A percentile compares a stretch with the other conserved stretches of the same genome.
Evolutionary conservation across 2,888 invertebrate species (phyloP).

Genomic region (Eulithis prunata): DNA sequence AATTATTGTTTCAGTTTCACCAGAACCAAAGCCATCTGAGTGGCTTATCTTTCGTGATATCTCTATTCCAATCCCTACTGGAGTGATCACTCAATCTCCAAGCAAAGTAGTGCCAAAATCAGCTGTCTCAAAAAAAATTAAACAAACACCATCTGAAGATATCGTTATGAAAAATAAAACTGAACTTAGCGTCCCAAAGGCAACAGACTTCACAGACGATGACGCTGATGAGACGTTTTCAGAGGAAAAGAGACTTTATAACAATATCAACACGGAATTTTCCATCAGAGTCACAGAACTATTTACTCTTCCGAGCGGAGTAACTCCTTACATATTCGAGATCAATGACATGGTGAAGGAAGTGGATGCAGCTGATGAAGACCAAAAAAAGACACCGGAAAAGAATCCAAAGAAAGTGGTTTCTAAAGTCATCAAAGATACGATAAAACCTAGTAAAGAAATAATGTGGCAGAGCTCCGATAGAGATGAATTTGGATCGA

Average conservation of each 20-base stretch:
- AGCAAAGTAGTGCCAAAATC: slow-evolving; percentile 53
- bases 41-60: slow-evolving; percentile 60
- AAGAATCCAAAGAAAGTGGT: slow-evolving; percentile 52
- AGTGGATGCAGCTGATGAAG: slow-evolving; percentile 53
- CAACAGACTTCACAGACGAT: slow-evolving; percentile 19
- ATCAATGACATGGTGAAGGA: slow-evolving; percentile 60
- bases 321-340: slow-evolving; percentile 59
- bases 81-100: slow-evolving; percentile 39
- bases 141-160: slow-evolving; percentile 47
- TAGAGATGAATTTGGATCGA: slow-evolving; percentile 47
- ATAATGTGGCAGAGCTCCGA: slow-evolving; percentile 50
- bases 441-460: slow-evolving; percentile 58
- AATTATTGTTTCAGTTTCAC: slow-evolving; percentile 32
- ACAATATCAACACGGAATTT: slow-evolving; percentile 53
- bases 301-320: slow-evolving; percentile 37
- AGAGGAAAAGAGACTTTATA: slow-evolving; percentile 52
- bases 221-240: slow-evolving; percentile 22
- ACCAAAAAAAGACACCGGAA: slow-evolving; percentile 53
- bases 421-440: slow-evolving; percentile 53
- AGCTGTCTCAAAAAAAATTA: slow-evolving; percentile 8
- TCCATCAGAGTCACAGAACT: slow-evolving; percentile 50
- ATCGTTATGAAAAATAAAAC: slow-evolving; percentile 44
- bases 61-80: slow-evolving; percentile 15
- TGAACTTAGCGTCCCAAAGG: slow-evolving; percentile 28
- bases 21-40: slow-evolving; percentile 52